Percentiles rank a stretch among this genome's conserved stretches.
Conservation (phyloP, 2,888 invertebrate species). For the Malacosoma neustria region DNA sequence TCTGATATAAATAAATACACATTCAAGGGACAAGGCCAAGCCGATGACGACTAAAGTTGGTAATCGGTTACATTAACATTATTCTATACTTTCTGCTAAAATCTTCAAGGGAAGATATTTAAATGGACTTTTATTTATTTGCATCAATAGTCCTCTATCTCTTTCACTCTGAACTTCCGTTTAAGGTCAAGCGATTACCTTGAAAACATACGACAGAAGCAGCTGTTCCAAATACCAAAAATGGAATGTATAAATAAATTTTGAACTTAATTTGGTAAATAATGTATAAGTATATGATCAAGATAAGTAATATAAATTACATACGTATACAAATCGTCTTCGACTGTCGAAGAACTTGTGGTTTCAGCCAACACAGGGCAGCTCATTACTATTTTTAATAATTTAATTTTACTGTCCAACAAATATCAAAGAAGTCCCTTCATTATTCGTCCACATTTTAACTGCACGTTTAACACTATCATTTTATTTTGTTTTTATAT, state of each 20-base stretch:
- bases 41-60: too few species aligned
- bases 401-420: background rate
- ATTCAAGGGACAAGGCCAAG: too few species aligned
- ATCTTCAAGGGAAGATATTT: too few species aligned
- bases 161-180: background rate
- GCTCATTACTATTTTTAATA: conserved; percentile 31
- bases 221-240: background rate
- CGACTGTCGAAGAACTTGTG: conserved; percentile 39
- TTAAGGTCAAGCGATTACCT: background rate
- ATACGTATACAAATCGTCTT: conserved; percentile 57
- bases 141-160: background rate
- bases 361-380: conserved; percentile 43
- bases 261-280: too few species aligned
- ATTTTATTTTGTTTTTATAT: background rate
- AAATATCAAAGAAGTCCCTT: background rate
- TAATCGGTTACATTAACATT: too few species aligned
- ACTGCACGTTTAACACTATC: background rate
- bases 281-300: too few species aligned
- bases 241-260: background rate
- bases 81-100: too few species aligned
- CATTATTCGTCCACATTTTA: background rate
- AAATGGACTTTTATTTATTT: too few species aligned
- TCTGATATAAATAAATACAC: too few species aligned
- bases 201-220: background rate
- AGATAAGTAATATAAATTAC: conserved; percentile 16